Evolutionary conservation across 2,888 invertebrate species (phyloP).

Genomic region (Drosophila eohydei): DNA sequence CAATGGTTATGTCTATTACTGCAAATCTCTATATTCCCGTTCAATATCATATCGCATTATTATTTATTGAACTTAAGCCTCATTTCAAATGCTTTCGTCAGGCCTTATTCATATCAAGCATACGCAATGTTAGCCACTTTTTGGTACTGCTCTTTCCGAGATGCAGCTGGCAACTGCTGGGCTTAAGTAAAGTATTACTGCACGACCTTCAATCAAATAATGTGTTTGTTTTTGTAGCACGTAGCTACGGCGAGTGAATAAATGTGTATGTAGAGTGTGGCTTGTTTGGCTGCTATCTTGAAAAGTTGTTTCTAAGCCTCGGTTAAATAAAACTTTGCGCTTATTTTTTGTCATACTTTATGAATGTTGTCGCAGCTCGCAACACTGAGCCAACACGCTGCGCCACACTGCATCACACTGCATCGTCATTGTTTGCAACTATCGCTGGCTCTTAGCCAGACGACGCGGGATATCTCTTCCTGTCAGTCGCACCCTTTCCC

Average conservation of each 20-base stretch:
- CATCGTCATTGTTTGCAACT: conserved; percentile 46
- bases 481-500: not conserved
- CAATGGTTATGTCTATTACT: too few species aligned
- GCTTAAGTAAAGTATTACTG: not conserved
- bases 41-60: too few species aligned
- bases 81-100: too few species aligned
- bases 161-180: not conserved
- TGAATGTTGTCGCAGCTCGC: conserved; percentile 46
- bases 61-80: too few species aligned
- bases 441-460: conserved; percentile 25
- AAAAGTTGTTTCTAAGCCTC: conserved; percentile 29
- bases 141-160: not conserved
- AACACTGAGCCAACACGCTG: not conserved
- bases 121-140: not conserved
- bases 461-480: not conserved
- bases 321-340: conserved; percentile 68
- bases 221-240: not conserved
- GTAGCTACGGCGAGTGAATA: not conserved
- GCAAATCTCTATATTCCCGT: too few species aligned
- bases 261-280: not conserved
- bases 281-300: conserved; percentile 9
- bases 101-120: not conserved
- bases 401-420: not conserved
- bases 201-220: conserved; percentile 1
- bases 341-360: conserved; percentile 71